These are phyloP conservation scores for Lanius ludovicianus DNA, from an alignment of 2,113 vertebrate genomes.

Conservation along the genomic window DNA sequence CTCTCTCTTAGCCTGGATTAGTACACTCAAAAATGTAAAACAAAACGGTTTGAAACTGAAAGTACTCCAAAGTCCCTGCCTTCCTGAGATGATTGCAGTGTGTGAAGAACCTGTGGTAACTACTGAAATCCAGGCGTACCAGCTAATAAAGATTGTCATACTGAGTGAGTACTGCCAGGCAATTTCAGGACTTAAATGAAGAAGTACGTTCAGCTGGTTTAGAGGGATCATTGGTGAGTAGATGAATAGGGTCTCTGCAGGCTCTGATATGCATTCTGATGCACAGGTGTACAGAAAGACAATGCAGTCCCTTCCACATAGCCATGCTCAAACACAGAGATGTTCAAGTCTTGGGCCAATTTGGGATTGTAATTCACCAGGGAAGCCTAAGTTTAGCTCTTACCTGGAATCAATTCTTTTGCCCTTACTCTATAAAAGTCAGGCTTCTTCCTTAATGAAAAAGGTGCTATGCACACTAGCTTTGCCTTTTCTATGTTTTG, in stretches of 20 bases:
- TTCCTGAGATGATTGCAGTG: neutral
- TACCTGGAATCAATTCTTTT: constrained; percentile 26
- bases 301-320: neutral
- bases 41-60: neutral
- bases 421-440: constrained; percentile 14
- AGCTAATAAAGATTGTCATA: neutral
- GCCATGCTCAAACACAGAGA: neutral
- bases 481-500: constrained; percentile 32
- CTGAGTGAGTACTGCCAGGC: neutral
- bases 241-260: neutral
- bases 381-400: constrained; percentile 27
- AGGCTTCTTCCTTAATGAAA: neutral
- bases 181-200: neutral
- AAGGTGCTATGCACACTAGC: constrained; percentile 10
- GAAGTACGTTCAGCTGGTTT: neutral
- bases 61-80: neutral
- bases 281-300: neutral
- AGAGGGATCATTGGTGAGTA: neutral
- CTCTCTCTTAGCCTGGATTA: neutral
- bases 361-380: neutral
- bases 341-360: neutral
- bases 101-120: neutral
- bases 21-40: neutral
- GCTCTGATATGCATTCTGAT: neutral
- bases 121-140: neutral